phyloP scores from a whole-genome alignment of 2,888 invertebrate genomes.

The Octonoba sinensis region DNA sequence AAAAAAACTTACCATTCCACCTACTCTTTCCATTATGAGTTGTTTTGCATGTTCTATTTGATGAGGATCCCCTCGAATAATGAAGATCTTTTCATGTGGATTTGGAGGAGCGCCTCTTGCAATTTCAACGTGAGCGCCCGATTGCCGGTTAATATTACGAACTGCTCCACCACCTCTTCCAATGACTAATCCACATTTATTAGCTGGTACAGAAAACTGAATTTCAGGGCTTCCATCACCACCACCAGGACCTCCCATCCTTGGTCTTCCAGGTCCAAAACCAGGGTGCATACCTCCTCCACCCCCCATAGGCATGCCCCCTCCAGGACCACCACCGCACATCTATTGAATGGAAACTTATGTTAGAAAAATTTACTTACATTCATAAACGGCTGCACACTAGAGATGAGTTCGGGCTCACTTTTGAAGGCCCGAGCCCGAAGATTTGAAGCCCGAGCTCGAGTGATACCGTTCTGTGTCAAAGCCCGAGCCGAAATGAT shows the following conservation, averaged over 20 bases:
- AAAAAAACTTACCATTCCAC: slow-evolving; percentile 68
- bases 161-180: slow-evolving; percentile 99
- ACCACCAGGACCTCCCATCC: slow-evolving; percentile 44
- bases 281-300: slow-evolving; percentile 40
- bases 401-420: too few species aligned
- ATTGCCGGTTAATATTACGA: slow-evolving; percentile 93
- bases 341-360: slow-evolving; percentile 62
- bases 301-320: slow-evolving; percentile 32
- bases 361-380: slow-evolving; percentile 23
- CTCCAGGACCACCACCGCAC: slow-evolving; percentile 36
- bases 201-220: slow-evolving; percentile 90
- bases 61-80: slow-evolving; percentile 88
- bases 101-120: slow-evolving; percentile 87
- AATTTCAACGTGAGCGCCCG: slow-evolving; percentile 97
- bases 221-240: slow-evolving; percentile 78
- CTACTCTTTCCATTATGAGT: slow-evolving; percentile 95
- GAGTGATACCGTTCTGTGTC: too few species aligned
- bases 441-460: too few species aligned
- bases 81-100: slow-evolving; percentile 88
- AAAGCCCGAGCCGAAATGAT: too few species aligned
- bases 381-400: background rate
- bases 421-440: too few species aligned
- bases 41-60: slow-evolving; percentile 96
- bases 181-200: slow-evolving; percentile 96
- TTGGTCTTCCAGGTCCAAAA: slow-evolving; percentile 53